Percentiles rank a stretch among this genome's conserved stretches.
phyloP scores from a whole-genome alignment of 2,797 vertebrate species.

The Pseudocheirus occidentalis region DNA sequence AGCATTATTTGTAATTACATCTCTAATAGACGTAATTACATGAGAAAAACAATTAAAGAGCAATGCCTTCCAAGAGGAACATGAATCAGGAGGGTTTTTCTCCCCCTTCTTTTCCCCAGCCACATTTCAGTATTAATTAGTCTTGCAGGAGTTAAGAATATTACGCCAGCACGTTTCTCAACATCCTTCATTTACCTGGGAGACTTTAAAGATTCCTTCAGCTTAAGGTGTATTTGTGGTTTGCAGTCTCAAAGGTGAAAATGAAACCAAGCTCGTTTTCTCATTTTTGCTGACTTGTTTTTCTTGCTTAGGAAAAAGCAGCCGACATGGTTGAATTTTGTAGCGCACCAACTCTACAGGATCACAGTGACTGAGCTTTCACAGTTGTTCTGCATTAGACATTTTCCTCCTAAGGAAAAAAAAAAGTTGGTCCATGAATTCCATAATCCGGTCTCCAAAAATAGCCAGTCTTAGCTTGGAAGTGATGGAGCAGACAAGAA shows the following conservation, averaged over 20 bases:
- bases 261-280: conserved; percentile 40
- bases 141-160: conserved; percentile 63
- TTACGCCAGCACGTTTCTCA: conserved; percentile 52
- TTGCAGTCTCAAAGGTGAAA: conserved; percentile 54
- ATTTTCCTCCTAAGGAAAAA: conserved; percentile 39
- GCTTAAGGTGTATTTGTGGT: conserved; percentile 10
- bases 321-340: conserved; percentile 25
- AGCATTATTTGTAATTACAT: conserved; percentile 80
- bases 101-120: conserved; percentile 32
- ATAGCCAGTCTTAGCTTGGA: neutral
- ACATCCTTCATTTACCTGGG: conserved; percentile 41
- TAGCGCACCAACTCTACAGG: neutral
- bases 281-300: conserved; percentile 40
- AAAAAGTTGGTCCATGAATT: neutral
- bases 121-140: conserved; percentile 75
- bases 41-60: conserved; percentile 78
- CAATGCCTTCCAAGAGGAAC: conserved; percentile 74
- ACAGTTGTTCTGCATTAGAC: neutral
- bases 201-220: conserved; percentile 57
- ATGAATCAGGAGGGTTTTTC: conserved; percentile 70
- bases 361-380: neutral
- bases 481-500: neutral
- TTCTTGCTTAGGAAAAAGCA: conserved; percentile 38
- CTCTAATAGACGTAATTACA: conserved; percentile 81
- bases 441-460: conserved; percentile 23